Base-by-base conservation (phyloP, 2,113 vertebrate genomes). In the Romanogobio albipinnatus region DNA sequence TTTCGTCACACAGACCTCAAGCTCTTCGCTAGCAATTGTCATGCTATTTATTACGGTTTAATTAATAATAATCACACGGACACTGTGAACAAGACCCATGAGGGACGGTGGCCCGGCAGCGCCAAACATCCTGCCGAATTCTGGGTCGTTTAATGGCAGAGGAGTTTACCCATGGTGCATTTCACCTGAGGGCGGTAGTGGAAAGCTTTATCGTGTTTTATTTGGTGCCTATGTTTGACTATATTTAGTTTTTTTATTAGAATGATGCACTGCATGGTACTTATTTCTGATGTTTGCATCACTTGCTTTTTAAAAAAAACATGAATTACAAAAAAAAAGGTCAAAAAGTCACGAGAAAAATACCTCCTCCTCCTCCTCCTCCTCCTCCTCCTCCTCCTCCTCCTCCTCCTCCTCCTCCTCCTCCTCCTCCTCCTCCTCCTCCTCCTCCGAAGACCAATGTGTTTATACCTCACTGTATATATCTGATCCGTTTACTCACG, bases 391-490 rank as follows among this genome's bases (percentile, higher is more conserved):
- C n/a, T n/a, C n/a, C n/a, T n/a, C n/a, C n/a, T n/a, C n/a, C n/a
- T n/a, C n/a, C n/a, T n/a, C n/a, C n/a, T n/a, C n/a, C n/a, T n/a
- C n/a, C n/a, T n/a, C n/a, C n/a, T n/a, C n/a, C n/a, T n/a, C n/a
- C n/a, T n/a, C n/a, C n/a, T n/a, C n/a, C n/a, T n/a, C n/a, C n/a
- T n/a, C n/a, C n/a, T n/a, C n/a, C 36, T 33, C 29, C 90, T 92
- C 91, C 88, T 95, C 94, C 90, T 92, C 91, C 86, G 86, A 93
- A 94, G 94, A 95, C 93, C 94, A 94, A 94, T 94, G 92, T 93
- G 91, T 95, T 94, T 88, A 94, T 94, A 95, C 95, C 95, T 95
- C 94, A 95, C 86, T 95, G 93, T 90, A 53, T 73, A 43, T 70
- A 70, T n/a, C 89, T 81, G 76, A 89, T 93, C 92, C 93, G 92